These are phyloP conservation scores for Casuarius casuarius DNA, from an alignment of 2,113 vertebrate species.

Conservation along the genomic window DNA sequence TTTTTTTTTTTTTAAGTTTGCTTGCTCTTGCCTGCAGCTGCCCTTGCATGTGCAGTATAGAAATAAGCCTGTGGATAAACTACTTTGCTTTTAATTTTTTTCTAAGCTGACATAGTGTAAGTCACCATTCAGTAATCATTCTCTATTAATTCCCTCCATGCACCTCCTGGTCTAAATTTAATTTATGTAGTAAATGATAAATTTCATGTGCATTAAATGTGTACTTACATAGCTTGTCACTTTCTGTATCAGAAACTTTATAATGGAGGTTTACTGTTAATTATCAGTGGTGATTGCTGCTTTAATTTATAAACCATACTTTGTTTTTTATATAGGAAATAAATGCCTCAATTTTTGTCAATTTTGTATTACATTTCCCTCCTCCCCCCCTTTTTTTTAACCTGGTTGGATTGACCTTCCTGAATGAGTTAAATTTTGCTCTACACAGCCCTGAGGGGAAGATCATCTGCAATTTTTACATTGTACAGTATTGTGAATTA, in stretches of 20 bases:
- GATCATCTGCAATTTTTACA: conserved; percentile 89
- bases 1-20: conserved; percentile 55
- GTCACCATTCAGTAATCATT: conserved; percentile 70
- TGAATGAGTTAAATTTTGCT: conserved; percentile 77
- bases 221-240: conserved; percentile 78
- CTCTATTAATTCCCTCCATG: conserved; percentile 41
- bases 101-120: conserved; percentile 68
- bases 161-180: conserved; percentile 71
- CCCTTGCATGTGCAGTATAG: conserved; percentile 77
- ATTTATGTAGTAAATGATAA: conserved; percentile 76
- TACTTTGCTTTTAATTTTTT: conserved; percentile 62
- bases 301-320: conserved; percentile 74
- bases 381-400: conserved; percentile 57
- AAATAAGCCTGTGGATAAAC: conserved; percentile 72
- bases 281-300: conserved; percentile 76
- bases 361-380: conserved; percentile 74
- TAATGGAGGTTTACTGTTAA: conserved; percentile 77
- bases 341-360: conserved; percentile 76
- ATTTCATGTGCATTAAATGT: conserved; percentile 76
- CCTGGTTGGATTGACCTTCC: conserved; percentile 70
- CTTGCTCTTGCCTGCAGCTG: conserved; percentile 78
- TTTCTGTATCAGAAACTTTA: conserved; percentile 84
- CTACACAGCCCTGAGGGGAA: conserved; percentile 78
- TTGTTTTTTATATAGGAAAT: conserved; percentile 76
- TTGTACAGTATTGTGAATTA: conserved; percentile 99